Base-by-base conservation (phyloP, 2,888 invertebrate species). In the Chalcosyrphus nemorum region DNA sequence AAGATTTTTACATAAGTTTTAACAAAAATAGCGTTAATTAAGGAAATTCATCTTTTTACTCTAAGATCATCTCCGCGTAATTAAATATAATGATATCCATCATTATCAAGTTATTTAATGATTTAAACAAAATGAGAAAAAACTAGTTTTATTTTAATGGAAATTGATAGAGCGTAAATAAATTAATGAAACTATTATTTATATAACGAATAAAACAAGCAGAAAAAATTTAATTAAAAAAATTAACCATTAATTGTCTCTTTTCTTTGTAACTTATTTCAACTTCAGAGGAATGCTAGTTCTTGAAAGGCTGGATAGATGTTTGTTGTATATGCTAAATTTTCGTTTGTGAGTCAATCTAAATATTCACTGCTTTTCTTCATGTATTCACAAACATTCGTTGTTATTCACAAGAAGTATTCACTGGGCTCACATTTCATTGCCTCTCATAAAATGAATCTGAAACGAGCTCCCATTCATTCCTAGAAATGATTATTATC, bases 81-180 rank as follows among this genome's bases (percentile, higher is more conserved):
- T 77, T 74, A 56, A 57, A 41, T 57, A 70, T 57, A 70, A 68
- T 71, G 47, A 70, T 70, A 57, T 59, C 65, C 65, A 54, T 84
- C 75, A 80, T 84, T 52, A 75, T 75, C 27, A 38, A 84, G 50
- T 84, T 74, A 84, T 75, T 80, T 75, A 70, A 84, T 74, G 54
- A 68, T 77, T 72, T 56, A 78, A 84, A 78, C 54, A 77, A 54
- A 82, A 77, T 59, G 52, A 68, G n/a, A n/a, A n/a, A n/a, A 9
- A 59, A 72, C 74, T 84, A 84, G 84, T 84, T 84, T 74, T 84
- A 84, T 84, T 84, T 84, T 84, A 84, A 80, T 84, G 84, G 75
- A 84, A 84, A 84, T 84, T 84, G 80, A 84, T 84, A 84, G 84
- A 84, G 17, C 63, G 52, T 82, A 82, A 84, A 80, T 84, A 70